Base-by-base conservation (phyloP, 2,113 vertebrate genomes). In the Zosterops lateralis region DNA sequence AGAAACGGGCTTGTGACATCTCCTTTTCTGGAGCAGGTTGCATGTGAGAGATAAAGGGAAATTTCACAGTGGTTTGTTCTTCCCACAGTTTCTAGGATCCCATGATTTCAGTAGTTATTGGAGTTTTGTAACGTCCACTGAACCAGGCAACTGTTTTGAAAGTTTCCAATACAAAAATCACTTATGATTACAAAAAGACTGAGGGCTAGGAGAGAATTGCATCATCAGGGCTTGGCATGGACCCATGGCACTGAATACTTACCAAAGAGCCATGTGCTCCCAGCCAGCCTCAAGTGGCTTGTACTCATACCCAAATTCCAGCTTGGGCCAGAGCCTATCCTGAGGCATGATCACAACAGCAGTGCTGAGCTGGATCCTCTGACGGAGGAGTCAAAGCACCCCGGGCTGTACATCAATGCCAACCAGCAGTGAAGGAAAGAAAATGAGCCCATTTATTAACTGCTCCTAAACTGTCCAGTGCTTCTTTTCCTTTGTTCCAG, bases 121-220 rank as follows among this genome's bases (percentile, higher is more conserved):
- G 58, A 80, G 60, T 96, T 95, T 96, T 88, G 92, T 91, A 93
- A 94, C 0, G 0, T 34, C 0, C 0, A 62, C 82, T 80, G 58
- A 96, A 79, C 84, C 47, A 91, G 64, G 50, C 90, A 85, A 87
- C 82, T 76, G 32, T 95, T 96, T 85, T 96, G 95, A 92, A 96
- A 91, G 79, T 96, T 96, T 96, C 92, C 93, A 94, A 84, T 57
- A 83, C 67, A 95, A 74, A 90, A 96, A 94, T 76, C 71, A 53
- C 34, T 96, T 91, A 32, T 25, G 76, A 89, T 95, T 93, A 83
- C 92, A 93, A 87, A 95, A 95, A 66, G 60, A 51, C 32, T 50
- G 67, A 83, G 48, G 53, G 16, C 42, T 93, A 45, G 67, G 87
- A 87, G 62, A 54, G 20, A 88, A 83, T 91, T 93, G 82, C 79